Percentiles rank a stretch among this genome's conserved stretches.
Evolutionary conservation across 2,113 vertebrate species (phyloP).

Genomic region (Anhinga rufa): DNA sequence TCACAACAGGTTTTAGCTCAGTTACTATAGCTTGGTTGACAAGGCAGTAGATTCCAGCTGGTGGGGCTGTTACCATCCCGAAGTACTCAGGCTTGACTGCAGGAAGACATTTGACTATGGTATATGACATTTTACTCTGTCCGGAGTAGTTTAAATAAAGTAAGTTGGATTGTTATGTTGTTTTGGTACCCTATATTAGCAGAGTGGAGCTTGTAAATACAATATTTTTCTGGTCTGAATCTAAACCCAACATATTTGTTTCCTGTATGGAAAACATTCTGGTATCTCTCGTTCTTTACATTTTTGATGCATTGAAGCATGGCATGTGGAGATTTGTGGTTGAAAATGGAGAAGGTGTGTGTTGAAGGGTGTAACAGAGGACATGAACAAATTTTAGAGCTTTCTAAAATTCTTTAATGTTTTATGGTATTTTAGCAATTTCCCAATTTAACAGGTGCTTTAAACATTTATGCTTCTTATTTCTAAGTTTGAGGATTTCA

Average conservation of each 20-base stretch:
- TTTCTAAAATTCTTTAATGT: background rate
- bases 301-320: background rate
- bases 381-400: background rate
- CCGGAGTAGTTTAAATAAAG: background rate
- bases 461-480: background rate
- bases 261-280: background rate
- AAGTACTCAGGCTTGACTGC: background rate
- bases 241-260: background rate
- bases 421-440: background rate
- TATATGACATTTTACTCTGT: fast-evolving
- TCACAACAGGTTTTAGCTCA: background rate
- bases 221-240: background rate
- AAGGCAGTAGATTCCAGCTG: background rate
- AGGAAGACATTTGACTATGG: background rate
- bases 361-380: background rate
- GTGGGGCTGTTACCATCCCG: background rate
- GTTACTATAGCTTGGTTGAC: background rate
- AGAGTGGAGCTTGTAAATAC: background rate
- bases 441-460: background rate
- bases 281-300: background rate
- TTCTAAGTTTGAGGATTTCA: background rate
- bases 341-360: background rate
- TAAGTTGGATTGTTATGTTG: background rate
- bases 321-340: background rate
- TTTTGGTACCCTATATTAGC: background rate